A percentile compares a stretch with the other conserved stretches of the same genome.
These are phyloP conservation scores for Slavum lentiscoides DNA, from an alignment of 2,888 invertebrate species.

Conservation along the genomic window DNA sequence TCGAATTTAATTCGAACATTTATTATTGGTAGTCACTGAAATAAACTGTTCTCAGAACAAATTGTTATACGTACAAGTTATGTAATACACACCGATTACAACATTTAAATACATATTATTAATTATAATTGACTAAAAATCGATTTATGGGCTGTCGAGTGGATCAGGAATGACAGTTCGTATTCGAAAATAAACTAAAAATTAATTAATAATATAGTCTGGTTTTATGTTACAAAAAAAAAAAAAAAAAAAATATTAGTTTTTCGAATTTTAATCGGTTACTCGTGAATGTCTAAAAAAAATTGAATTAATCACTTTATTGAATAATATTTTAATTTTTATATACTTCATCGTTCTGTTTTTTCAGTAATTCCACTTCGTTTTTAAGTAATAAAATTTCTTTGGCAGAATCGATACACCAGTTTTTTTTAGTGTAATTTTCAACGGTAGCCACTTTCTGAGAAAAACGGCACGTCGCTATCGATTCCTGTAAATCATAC, in stretches of 20 bases:
- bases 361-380: not conserved
- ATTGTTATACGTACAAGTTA: no score
- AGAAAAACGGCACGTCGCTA: conserved; percentile 65
- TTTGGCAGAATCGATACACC: not conserved
- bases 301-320: not conserved
- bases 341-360: not conserved
- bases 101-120: no score
- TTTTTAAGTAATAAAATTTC: not conserved
- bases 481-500: conserved; percentile 61
- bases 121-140: no score
- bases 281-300: not conserved
- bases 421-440: conserved; percentile 56
- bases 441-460: conserved; percentile 63
- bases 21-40: no score
- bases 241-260: not conserved
- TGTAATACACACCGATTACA: no score
- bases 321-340: not conserved
- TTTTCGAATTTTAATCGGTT: not conserved
- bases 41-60: no score
- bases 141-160: no score
- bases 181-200: no score
- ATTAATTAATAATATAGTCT: no score
- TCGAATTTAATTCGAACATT: no score
- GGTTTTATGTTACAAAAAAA: no score
- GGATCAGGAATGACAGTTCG: no score